Conservation (phyloP, 2,113 vertebrate species). For the Anolis sagrei region DNA sequence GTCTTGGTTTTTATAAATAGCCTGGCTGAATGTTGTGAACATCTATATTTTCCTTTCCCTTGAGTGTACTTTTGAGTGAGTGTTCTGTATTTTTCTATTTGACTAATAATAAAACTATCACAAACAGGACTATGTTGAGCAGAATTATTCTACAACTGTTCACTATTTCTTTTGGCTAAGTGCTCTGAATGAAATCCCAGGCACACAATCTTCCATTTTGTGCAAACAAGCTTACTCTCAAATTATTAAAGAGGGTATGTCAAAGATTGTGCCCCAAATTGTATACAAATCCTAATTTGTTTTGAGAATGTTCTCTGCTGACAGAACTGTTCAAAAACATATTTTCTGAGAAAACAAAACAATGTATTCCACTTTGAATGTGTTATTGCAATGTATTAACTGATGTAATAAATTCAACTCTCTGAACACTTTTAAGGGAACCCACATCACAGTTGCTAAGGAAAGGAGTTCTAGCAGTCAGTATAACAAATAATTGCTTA, state of each 20-base stretch:
- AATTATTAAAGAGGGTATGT: slow-evolving; percentile 43
- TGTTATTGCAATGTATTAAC: slow-evolving; percentile 10
- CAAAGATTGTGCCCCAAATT: slow-evolving; percentile 15
- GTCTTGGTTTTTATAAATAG: slow-evolving; percentile 30
- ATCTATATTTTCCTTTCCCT: not conserved
- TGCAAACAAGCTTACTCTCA: slow-evolving; percentile 46
- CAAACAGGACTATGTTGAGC: slow-evolving; percentile 57
- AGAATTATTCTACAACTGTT: slow-evolving; percentile 18
- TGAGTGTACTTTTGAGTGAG: slow-evolving; percentile 53
- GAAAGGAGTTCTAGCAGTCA: slow-evolving; percentile 2
- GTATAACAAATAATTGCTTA: slow-evolving; percentile 17
- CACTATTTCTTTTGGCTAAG: slow-evolving; percentile 58
- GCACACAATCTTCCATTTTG: slow-evolving; percentile 51
- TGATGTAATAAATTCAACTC: slow-evolving; percentile 16
- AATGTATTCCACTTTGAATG: slow-evolving; percentile 2
- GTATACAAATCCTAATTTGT: slow-evolving; percentile 6
- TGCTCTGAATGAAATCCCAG: slow-evolving; percentile 51
- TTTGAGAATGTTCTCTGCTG: slow-evolving; percentile 38
- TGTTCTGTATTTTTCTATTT: slow-evolving; percentile 49
- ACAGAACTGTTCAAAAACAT: slow-evolving; percentile 27
- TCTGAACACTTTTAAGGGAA: slow-evolving; percentile 21
- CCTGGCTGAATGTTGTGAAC: slow-evolving; percentile 40
- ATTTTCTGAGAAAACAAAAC: slow-evolving; percentile 13
- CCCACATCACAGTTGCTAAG: slow-evolving; percentile 22
- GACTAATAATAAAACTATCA: slow-evolving; percentile 63